Evolutionary conservation across 2,113 vertebrate species (phyloP), one percentile per base, ranked within the genome.

Genomic region (Ibidorhyncha struthersii): DNA sequence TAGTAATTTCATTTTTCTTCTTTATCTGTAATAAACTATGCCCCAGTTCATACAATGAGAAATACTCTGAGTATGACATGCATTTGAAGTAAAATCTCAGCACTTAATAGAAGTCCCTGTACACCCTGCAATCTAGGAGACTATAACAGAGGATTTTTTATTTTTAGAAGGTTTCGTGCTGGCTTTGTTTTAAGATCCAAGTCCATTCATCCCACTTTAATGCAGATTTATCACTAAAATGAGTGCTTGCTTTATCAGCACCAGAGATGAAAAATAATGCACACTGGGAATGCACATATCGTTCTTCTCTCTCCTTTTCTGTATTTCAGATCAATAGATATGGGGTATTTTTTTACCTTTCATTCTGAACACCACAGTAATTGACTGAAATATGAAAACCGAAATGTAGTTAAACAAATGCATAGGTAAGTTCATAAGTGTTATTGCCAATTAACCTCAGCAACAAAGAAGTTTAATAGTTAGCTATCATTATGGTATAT

Each of bases 221-320:
- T 77, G 52, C 56, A 94, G 79, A 95, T 96, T 96, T 96, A 94
- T 95, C 91, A 59, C 83, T 83, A 82, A 93, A 92, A 90, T 86
- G 61, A 86, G 18, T 78, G 20, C 22, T 94, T 95, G 70, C 65
- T 82, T 95, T 93, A 96, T 96, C 87, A 92, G 83, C 80, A 94
- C 59, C 2, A 6, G 38, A 84, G 72, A 85, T 80, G 82, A 89
- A 95, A 96, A 97, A 93, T 73, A 96, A 94, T 67, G 52, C 36
- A 59, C 36, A 34, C 26, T 25, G 69, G 62, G 55, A 95, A 30
- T 30, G n/a, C 43, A 56, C 62, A 9, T 63, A 78, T 67, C 6
- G 0, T 55, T 62, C 17, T 90, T 86, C 70, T 83, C 43, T 74
- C 38, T 91, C 63, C 11, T 73, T n/a, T 74, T 80, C 70, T 72